phyloP scores from a whole-genome alignment of 2,888 invertebrate species.

The Nowickia ferox region DNA sequence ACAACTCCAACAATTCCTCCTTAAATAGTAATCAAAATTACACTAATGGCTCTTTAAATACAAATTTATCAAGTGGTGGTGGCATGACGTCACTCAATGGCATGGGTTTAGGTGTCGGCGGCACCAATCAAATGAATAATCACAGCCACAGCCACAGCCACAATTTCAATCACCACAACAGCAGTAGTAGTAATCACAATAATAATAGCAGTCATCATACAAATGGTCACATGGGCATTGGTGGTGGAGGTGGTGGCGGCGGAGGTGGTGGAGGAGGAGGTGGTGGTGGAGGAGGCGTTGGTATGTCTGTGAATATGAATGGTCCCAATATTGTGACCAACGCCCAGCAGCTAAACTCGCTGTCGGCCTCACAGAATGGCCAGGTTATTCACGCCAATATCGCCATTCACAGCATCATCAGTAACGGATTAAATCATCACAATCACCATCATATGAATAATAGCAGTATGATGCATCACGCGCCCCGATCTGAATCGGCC shows the following conservation, averaged over 20 bases:
- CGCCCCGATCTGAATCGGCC: conserved; percentile 83
- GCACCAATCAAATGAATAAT: conserved; percentile 47
- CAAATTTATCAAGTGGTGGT: conserved; percentile 49
- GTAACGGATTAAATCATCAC: conserved; percentile 70
- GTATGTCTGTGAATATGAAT: conserved; percentile 73
- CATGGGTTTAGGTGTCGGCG: conserved; percentile 9
- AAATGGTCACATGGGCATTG: conserved; percentile 55
- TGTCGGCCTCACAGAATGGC: conserved; percentile 76
- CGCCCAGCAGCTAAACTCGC: conserved; percentile 70
- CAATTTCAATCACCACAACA: conserved; percentile 22
- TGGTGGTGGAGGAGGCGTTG: conserved; percentile 74
- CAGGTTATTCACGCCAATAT: conserved; percentile 70
- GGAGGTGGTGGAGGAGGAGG: conserved; percentile 70
- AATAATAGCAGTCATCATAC: conserved; percentile 57
- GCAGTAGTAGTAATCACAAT: conserved; percentile 42
- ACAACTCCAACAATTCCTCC: conserved; percentile 61
- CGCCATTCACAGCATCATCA: conserved; percentile 70
- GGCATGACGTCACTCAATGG: conserved; percentile 62
- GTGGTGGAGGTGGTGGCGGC: conserved; percentile 8
- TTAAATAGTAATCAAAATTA: conserved; percentile 64
- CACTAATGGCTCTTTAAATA: conserved; percentile 60
- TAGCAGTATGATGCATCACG: conserved; percentile 78
- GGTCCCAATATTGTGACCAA: conserved; percentile 67
- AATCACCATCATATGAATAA: conserved; percentile 73
- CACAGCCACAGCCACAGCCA: conserved; percentile 27